A percentile compares a stretch with the other conserved stretches of the same genome.
Conservation (phyloP, 2,113 vertebrate species). For the Paedocypris sp. region DNA sequence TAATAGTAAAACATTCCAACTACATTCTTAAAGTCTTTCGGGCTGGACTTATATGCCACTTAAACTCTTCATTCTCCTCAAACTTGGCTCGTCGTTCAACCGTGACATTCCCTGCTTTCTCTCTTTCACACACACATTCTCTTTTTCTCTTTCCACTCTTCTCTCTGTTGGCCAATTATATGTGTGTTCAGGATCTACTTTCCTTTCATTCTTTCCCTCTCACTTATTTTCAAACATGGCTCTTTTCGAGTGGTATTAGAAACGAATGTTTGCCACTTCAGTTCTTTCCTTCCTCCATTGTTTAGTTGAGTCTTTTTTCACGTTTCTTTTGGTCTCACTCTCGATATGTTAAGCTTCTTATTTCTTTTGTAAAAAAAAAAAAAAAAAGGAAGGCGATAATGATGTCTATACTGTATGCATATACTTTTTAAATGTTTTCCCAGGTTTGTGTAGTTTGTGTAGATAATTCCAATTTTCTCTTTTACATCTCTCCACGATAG, state of each 20-base stretch:
- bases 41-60: constrained; percentile 4
- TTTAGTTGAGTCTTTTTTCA: not conserved
- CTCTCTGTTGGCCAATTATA: not conserved
- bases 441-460: too few relatives aligned
- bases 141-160: not conserved
- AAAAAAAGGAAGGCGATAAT: too few relatives aligned
- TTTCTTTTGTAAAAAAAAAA: constrained; percentile 17
- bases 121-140: not conserved
- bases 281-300: not conserved
- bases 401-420: too few relatives aligned
- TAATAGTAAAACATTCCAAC: not conserved
- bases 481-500: too few relatives aligned
- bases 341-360: not conserved
- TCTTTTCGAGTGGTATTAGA: not conserved
- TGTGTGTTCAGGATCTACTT: not conserved
- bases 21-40: constrained; percentile 7
- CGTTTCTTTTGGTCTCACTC: constrained; percentile 2
- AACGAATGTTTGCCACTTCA: not conserved
- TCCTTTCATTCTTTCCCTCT: not conserved
- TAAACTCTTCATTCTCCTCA: constrained; percentile 8
- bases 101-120: constrained; percentile 4
- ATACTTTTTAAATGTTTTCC: too few relatives aligned
- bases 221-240: not conserved
- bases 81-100: constrained; percentile 8
- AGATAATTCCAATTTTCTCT: too few relatives aligned